Evolutionary conservation across 2,888 invertebrate species (phyloP), one percentile per base, ranked within the genome.

Genomic region (Phengaris arion): DNA sequence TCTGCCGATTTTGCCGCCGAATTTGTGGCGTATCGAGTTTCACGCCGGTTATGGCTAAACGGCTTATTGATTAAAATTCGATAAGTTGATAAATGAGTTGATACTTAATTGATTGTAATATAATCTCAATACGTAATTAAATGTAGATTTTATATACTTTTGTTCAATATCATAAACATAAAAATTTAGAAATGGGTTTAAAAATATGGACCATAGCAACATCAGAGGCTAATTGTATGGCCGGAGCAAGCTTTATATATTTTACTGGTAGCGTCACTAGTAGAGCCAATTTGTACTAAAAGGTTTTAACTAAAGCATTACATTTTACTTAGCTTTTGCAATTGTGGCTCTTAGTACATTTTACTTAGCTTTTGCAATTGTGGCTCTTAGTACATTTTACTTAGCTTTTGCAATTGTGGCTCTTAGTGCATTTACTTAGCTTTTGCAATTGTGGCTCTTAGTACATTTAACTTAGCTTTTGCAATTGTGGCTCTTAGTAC

Each of bases 21-120:
- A 45, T 64, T 59, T 59, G 35, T 64, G 22, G 59, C 59, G 35
- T 64, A 64, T 64, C 64, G 64, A 15, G 35, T 45, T 64, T 64
- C 35, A 13, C 35, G 35, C 64, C 35, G 6, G 64, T 64, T 64
- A 64, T 13, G 64, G 64, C 64, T 12, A 35, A 45, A 64, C 35
- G 64, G 35, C 64, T 64, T 12, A 45, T 64, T 64, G 12, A 52
- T 52, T 9, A 9, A 35, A 13, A 64, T 64, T 22, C 64, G 64
- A 64, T 64, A 64, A 64, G 12, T 64, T 64, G 59, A 64, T 64
- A 35, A 64, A 64, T 45, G 64, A 64, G 35, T 64, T 12, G 6
- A 6, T 45, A 35, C 64, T 35, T 64, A 64, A 45, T 64, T 64
- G 35, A 45, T 64, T 64, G 35, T 12, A 6, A 64, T 35, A 10